These are phyloP conservation scores for Umimayanthus kanabou DNA, from an alignment of 92 coral and sea anemone species.

Conservation along the genomic window DNA sequence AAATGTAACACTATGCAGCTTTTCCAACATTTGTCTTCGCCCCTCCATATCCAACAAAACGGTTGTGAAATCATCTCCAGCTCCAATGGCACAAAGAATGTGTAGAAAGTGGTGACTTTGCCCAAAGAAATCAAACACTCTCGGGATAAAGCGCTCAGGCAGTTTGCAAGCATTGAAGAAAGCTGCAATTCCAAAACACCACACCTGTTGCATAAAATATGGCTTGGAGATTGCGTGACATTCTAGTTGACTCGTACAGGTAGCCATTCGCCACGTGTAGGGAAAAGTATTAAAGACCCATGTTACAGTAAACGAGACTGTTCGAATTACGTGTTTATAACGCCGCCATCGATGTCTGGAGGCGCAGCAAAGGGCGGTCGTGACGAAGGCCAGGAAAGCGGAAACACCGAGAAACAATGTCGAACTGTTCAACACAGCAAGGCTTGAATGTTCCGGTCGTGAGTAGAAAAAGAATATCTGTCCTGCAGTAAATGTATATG, in stretches of 20 bases:
- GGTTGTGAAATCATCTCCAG: constrained; percentile 82
- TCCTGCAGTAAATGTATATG: constrained; percentile 86
- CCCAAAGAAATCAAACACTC: constrained; percentile 83
- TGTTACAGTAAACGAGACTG: constrained; percentile 70
- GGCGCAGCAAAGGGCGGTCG: constrained; percentile 86
- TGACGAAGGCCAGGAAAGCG: constrained; percentile 62
- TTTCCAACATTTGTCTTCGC: constrained; percentile 52
- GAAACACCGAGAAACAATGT: constrained; percentile 60
- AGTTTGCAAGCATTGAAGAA: constrained; percentile 73
- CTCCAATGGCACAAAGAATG: constrained; percentile 79
- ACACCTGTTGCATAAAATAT: constrained; percentile 76
- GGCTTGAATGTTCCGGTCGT: constrained; percentile 70
- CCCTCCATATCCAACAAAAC: constrained; percentile 75
- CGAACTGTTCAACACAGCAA: constrained; percentile 54
- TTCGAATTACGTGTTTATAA: constrained; percentile 79
- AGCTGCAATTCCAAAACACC: constrained; percentile 81
- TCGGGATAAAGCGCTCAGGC: constrained; percentile 82
- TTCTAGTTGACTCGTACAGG: constrained; percentile 66
- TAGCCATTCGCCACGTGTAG: constrained; percentile 64
- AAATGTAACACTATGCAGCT: constrained; percentile 57
- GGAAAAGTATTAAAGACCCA: constrained; percentile 83
- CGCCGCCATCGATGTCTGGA: constrained; percentile 90
- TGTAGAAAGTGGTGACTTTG: constrained; percentile 98
- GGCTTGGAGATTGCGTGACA: constrained; percentile 76
- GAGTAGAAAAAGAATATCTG: constrained; percentile 90